Conservation (phyloP, 2,888 invertebrate species). For the Linyphia triangularis region DNA sequence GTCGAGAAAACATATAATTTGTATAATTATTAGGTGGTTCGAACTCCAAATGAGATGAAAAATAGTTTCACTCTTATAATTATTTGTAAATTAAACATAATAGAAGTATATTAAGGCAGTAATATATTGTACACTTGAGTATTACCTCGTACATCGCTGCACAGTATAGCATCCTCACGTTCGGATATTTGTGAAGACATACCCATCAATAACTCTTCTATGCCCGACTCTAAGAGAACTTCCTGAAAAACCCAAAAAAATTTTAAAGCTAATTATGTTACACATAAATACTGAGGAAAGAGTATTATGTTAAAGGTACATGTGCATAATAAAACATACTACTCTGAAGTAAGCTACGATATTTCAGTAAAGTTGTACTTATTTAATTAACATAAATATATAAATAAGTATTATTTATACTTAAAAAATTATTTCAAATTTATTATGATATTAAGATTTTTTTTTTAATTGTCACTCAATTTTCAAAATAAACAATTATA, state of each 20-base stretch:
- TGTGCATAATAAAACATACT: too few relatives aligned
- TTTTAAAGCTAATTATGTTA: too few relatives aligned
- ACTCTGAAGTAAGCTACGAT: too few relatives aligned
- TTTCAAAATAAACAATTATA: too few relatives aligned
- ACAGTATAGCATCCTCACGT: conserved; percentile 93
- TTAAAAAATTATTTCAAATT: not conserved
- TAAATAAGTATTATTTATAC: not conserved
- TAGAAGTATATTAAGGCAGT: not conserved
- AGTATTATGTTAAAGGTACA: too few relatives aligned
- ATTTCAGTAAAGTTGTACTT: not conserved
- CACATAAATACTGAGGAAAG: too few relatives aligned
- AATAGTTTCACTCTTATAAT: not conserved
- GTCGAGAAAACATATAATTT: too few relatives aligned
- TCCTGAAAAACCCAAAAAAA: conserved; percentile 84
- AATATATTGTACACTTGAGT: not conserved
- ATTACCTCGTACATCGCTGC: conserved; percentile 92
- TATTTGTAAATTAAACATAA: not conserved
- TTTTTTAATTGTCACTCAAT: too few relatives aligned
- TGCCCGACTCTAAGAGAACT: conserved; percentile 85
- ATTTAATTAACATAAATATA: not conserved
- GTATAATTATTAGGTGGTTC: not conserved
- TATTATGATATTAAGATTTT: too few relatives aligned
- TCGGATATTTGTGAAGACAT: conserved; percentile 97
- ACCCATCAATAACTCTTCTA: conserved; percentile 96
- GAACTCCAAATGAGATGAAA: not conserved